Conservation (phyloP, 1,140 invertebrate genomes). For the Aleiodes sp. region DNA sequence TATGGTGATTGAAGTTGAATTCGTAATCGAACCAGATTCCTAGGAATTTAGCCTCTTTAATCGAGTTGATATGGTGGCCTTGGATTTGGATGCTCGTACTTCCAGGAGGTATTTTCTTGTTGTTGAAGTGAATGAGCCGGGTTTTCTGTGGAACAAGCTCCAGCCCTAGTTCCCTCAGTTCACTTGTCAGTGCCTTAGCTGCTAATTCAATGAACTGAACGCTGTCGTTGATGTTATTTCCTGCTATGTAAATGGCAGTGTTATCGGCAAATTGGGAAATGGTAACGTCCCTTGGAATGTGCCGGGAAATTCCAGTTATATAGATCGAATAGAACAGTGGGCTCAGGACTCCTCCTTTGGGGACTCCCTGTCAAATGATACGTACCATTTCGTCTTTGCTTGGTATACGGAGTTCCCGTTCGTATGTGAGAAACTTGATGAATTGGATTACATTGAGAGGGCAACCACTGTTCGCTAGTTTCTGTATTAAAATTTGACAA, state of each 20-base stretch:
- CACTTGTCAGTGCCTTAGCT: neutral
- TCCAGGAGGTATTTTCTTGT: neutral
- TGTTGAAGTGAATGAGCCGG: constrained; percentile 37
- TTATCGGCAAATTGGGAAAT: constrained; percentile 35
- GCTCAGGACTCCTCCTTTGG: constrained; percentile 29
- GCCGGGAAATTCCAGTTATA: neutral
- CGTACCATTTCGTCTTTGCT: neutral
- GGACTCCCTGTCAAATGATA: constrained; percentile 15
- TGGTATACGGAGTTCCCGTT: neutral
- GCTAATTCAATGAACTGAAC: neutral
- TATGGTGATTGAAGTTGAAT: constrained; percentile 36
- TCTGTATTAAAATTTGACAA: constrained; percentile 26
- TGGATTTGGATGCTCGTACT: constrained; percentile 14
- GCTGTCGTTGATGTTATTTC: neutral
- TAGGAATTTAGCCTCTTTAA: constrained; percentile 30
- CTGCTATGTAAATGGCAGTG: constrained; percentile 17
- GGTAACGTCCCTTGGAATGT: neutral
- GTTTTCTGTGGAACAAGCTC: constrained; percentile 39
- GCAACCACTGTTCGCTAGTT: constrained; percentile 12
- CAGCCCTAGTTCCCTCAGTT: constrained; percentile 27
- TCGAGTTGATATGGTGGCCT: constrained; percentile 1
- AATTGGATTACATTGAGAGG: constrained; percentile 11
- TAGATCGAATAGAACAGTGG: constrained; percentile 30
- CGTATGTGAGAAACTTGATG: constrained; percentile 13
- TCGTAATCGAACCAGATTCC: constrained; percentile 36